A percentile compares a stretch with the other conserved stretches of the same genome.
phyloP scores from a whole-genome alignment of 2,888 invertebrate species.

The Penaeus monodon region DNA sequence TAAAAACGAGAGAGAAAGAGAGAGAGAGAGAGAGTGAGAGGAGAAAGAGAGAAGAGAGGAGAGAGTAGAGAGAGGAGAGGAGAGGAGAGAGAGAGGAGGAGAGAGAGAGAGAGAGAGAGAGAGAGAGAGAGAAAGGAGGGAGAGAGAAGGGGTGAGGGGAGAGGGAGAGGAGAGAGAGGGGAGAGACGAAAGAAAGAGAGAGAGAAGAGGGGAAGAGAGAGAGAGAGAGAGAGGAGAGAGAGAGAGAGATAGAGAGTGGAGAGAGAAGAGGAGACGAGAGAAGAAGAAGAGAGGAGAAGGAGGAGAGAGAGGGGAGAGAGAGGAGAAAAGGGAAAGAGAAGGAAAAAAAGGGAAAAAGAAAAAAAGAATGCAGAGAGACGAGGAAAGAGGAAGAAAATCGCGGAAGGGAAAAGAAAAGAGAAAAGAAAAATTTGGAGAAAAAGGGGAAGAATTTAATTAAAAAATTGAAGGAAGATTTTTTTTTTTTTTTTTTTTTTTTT shows the following conservation, averaged over 20 bases:
- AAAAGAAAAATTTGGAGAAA: too few relatives aligned
- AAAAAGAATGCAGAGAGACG: neutral
- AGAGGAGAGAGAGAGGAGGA: neutral
- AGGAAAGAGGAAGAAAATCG: neutral
- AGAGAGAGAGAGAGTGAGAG: neutral
- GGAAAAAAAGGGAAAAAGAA: neutral
- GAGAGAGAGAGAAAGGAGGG: neutral
- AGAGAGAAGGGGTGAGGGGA: neutral
- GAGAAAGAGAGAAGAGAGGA: too few relatives aligned
- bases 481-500: too few relatives aligned
- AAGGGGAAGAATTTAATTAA: too few relatives aligned
- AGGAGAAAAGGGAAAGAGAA: neutral
- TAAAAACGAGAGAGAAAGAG: too few relatives aligned
- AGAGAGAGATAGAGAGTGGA: neutral
- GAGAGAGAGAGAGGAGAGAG: slow-evolving; percentile 4
- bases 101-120: neutral
- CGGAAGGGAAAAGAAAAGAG: too few relatives aligned
- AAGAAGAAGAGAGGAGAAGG: neutral
- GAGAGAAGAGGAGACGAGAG: neutral
- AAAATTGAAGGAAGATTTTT: too few relatives aligned
- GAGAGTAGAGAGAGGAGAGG: neutral
- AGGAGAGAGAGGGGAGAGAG: neutral
- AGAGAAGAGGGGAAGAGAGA: neutral
- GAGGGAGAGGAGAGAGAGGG: too few relatives aligned
- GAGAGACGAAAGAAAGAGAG: neutral